phyloP scores from a whole-genome alignment of 2,797 vertebrate genomes.

The Leptodactylus fallax region DNA sequence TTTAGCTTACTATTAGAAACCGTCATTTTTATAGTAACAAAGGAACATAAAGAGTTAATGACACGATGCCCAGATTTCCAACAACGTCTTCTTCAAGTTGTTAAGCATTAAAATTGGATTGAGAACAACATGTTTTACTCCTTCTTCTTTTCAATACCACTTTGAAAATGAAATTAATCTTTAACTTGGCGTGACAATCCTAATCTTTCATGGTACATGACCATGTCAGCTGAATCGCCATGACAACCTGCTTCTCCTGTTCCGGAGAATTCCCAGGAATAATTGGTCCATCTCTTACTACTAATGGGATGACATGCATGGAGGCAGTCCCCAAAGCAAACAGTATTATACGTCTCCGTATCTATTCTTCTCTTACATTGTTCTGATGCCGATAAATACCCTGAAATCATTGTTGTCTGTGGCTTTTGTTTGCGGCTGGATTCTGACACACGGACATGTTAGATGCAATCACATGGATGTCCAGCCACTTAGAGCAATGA shows the following conservation, averaged over 20 bases:
- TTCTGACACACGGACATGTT: background rate
- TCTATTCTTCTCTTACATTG: slow-evolving; percentile 17
- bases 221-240: slow-evolving; percentile 47
- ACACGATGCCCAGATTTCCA: background rate
- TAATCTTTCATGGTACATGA: slow-evolving; percentile 38
- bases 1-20: background rate
- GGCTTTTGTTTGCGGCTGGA: background rate
- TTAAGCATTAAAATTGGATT: slow-evolving; percentile 4
- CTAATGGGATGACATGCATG: slow-evolving; percentile 39
- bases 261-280: slow-evolving; percentile 46
- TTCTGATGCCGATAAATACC: background rate
- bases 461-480: background rate
- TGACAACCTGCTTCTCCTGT: slow-evolving; percentile 37
- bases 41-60: background rate
- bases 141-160: background rate
- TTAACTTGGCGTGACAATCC: slow-evolving; percentile 42
- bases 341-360: background rate
- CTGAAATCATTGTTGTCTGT: background rate
- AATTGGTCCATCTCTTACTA: slow-evolving; percentile 48
- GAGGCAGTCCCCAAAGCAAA: slow-evolving; percentile 4
- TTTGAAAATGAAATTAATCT: slow-evolving; percentile 56
- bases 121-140: background rate
- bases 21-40: too few relatives aligned
- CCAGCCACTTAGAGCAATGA: background rate
- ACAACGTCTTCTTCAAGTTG: background rate